Base-by-base conservation (phyloP, 2,113 vertebrate species). In the Vulpes vulpes region DNA sequence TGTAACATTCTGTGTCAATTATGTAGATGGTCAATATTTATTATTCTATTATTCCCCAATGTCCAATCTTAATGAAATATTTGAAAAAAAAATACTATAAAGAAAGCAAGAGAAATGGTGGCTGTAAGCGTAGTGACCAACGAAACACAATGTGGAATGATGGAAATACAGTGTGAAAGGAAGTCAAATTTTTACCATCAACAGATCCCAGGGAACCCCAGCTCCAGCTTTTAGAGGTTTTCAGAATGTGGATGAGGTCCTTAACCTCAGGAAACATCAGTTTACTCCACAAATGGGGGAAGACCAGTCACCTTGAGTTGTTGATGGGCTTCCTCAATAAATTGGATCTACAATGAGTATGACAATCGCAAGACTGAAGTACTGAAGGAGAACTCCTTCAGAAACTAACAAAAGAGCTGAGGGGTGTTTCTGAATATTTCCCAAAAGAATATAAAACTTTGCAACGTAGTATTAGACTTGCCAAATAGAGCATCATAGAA, bases 391-490 rank as follows among this genome's bases (percentile, higher is more conserved):
- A 51, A 53, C 19, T 32, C 79, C 53, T 92, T 92, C 35, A 80
- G 30, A 87, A 82, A 92, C 57, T 79, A 86, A 92, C 69, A n/a
- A 84, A 92, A 97, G n/a, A 35, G 1, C 43, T 55, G 2, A 94
- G 6, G 8, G n/a, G 27, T 10, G 59, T 71, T 32, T 79, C 93
- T 51, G 3, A 90, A 59, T 89, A 84, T 23, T 57, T 91, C 16
- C 30, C 23, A 32, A 69, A 83, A 71, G 73, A 53, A 71, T 43
- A 76, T 49, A 92, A 94, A 49, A 53, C 11, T 43, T 71, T 22
- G 12, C 49, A 16, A 64, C 19, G 0, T 59, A 14, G 12, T 82
- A 71, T 32, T n/a, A 85, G 2, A 27, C 10, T 93, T 73, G 11
- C 51, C 51, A 95, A 79, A 92, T 20, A 82, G 0, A 89, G 32